Percentiles rank a stretch among this genome's conserved stretches.
Conservation (phyloP, 2,113 vertebrate genomes). For the Syngnathus typhle region DNA sequence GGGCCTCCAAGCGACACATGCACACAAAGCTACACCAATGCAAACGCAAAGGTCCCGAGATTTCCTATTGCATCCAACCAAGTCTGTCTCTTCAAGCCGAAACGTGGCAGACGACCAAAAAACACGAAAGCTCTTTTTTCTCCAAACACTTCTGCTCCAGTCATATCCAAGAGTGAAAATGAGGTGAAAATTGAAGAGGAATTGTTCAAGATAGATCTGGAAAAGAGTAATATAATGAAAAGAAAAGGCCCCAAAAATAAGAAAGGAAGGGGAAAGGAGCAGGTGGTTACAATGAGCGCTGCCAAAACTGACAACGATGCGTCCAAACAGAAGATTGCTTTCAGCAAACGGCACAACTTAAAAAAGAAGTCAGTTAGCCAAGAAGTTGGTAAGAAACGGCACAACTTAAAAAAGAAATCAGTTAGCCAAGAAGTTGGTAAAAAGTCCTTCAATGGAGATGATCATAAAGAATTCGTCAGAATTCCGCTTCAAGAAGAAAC, state of each 20-base stretch:
- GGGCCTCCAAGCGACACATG: not conserved
- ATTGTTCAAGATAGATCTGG: not conserved
- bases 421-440: no score
- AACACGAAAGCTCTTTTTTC: accelerated
- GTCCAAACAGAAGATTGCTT: not conserved
- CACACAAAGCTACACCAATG: not conserved
- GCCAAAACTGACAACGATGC: not conserved
- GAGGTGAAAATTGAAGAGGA: not conserved
- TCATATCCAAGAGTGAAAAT: not conserved
- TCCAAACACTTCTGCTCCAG: accelerated
- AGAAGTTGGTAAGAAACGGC: no score
- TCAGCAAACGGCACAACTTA: not conserved
- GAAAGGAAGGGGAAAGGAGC: not conserved
- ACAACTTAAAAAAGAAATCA: no score
- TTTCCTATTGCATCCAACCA: not conserved
- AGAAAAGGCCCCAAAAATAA: not conserved
- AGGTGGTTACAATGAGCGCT: not conserved
- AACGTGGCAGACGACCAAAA: conserved; percentile 35
- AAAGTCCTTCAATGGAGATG: not conserved
- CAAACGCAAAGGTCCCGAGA: accelerated
- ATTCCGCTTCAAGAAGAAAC: not conserved
- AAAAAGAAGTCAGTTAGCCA: not conserved
- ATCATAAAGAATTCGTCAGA: not conserved
- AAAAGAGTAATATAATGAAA: not conserved
- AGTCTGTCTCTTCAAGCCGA: not conserved